phyloP scores from a whole-genome alignment of 2,888 invertebrate genomes.

The Galeopsomyia nigrocyanea region DNA sequence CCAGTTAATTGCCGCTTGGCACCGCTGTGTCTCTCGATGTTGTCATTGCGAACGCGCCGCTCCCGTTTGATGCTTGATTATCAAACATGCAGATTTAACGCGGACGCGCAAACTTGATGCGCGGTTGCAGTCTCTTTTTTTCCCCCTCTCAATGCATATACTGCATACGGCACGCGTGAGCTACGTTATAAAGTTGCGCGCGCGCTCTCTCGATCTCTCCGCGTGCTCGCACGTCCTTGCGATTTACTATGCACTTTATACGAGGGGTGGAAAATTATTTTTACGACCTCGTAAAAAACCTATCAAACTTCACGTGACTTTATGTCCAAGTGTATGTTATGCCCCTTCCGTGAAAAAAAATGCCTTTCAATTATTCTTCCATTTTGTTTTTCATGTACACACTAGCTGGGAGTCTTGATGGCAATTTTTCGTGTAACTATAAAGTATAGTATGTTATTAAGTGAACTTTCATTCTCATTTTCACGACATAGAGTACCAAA shows the following conservation, averaged over 20 bases:
- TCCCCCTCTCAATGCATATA: not conserved
- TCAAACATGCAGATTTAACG: too few species aligned
- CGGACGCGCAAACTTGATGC: not conserved
- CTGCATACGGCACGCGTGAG: not conserved
- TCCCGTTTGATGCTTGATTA: too few species aligned
- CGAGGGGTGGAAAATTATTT: constrained; percentile 21
- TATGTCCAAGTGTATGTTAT: not conserved
- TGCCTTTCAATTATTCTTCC: constrained; percentile 2
- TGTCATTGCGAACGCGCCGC: too few species aligned
- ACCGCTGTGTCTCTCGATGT: too few species aligned
- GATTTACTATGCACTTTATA: constrained; percentile 22
- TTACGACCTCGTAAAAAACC: constrained; percentile 15
- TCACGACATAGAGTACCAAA: too few species aligned
- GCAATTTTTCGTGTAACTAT: too few species aligned
- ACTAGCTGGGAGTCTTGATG: too few species aligned
- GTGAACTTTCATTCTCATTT: too few species aligned
- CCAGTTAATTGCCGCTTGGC: too few species aligned
- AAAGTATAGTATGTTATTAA: too few species aligned
- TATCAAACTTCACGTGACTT: constrained; percentile 18
- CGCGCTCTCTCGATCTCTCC: too few species aligned
- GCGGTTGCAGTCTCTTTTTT: too few species aligned
- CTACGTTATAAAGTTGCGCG: not conserved
- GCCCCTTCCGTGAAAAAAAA: not conserved
- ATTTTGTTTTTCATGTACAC: not conserved
- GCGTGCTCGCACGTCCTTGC: not conserved